Base-by-base conservation (phyloP, 2,888 invertebrate species). In the Drosophila tripunctata region DNA sequence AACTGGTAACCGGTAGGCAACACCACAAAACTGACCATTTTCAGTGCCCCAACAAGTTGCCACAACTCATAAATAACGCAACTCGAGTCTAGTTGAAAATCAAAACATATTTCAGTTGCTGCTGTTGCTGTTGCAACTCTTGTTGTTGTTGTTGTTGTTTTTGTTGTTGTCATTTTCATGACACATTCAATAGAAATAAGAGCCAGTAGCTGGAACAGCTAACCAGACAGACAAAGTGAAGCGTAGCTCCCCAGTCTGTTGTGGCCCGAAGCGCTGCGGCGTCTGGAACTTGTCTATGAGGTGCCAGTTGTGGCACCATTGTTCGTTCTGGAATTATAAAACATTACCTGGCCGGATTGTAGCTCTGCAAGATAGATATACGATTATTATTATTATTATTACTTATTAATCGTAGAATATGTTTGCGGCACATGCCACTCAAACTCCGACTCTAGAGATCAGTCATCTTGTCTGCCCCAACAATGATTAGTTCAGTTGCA, bases 151-250 rank as follows among this genome's bases (percentile, higher is more conserved):
- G 31, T 30, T 62, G 43, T 36, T 61, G 56, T 14, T 70, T 55
- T 54, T 72, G 72, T 48, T 68, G 72, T 68, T 71, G 76, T 70
- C 76, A 64, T 71, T 52, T 76, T 54, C 68, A 67, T 78, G 88
- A 89, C 74, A 89, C 76, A 79, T 88, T 89, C 87, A 87, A 89
- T 88, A 88, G 87, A 89, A 83, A 75, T 77, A 77, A 69, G 65
- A 78, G 75, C 63, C 74, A 74, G 85, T 72, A 75, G 83, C 79
- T 67, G 52, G 67, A 51, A 62, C 63, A 65, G 66, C 48, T 70
- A 70, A 63, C 73, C 58, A 73, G 66, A 66, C 78, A 67, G 66
- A 43, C 3, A 43, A 52, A 51, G 48, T 52, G 65, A 57, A 58
- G 61, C 64, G 58, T 51, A 61, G 61, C 44, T 52, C 69, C 63